Evolutionary conservation across 2,797 vertebrate species (phyloP).

Genomic region (Chloroceryle amazona): DNA sequence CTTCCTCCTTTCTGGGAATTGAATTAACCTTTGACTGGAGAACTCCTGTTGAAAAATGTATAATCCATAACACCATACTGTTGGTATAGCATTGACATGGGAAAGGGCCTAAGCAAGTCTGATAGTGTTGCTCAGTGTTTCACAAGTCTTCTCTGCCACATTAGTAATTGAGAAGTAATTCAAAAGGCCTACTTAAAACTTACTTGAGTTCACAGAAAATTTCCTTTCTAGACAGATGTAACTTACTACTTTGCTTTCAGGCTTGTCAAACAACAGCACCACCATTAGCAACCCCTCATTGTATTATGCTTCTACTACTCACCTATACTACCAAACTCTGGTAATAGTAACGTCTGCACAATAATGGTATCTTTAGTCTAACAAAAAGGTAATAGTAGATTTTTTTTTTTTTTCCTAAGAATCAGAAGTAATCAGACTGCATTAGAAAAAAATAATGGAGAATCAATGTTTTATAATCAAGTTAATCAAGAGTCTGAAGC

Average conservation of each 20-base stretch:
- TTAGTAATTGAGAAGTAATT: background rate
- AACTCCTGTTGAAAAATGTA: background rate
- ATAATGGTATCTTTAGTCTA: background rate
- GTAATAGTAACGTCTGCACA: background rate
- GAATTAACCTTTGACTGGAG: conserved; percentile 27
- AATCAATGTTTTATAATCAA: background rate
- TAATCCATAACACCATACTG: background rate
- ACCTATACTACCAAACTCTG: background rate
- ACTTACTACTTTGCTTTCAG: background rate
- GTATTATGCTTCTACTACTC: background rate
- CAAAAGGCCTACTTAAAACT: background rate
- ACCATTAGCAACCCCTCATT: background rate
- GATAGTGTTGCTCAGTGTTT: background rate
- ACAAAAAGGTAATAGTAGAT: background rate
- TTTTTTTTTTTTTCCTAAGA: background rate
- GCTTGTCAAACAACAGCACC: background rate
- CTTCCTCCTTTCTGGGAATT: background rate
- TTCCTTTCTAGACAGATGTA: background rate
- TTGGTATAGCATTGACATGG: background rate
- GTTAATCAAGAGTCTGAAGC: background rate
- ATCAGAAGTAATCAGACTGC: background rate
- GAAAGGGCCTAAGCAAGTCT: background rate
- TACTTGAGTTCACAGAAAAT: background rate
- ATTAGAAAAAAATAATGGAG: background rate
- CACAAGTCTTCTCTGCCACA: background rate